Conservation (phyloP, 2,888 invertebrate genomes). For the Copidosoma aretas region DNA sequence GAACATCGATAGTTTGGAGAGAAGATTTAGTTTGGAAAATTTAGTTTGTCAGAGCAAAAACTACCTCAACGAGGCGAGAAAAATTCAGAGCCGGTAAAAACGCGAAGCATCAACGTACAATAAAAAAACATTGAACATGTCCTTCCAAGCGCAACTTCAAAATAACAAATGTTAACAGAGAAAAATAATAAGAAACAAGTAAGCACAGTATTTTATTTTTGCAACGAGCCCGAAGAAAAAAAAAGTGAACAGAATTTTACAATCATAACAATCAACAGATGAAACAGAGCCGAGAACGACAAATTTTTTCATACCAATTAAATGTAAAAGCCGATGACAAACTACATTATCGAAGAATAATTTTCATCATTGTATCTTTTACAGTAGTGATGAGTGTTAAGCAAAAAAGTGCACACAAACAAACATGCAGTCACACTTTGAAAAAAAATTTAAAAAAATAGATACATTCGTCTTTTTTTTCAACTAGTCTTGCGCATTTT, state of each 20-base stretch:
- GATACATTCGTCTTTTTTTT: conserved; percentile 3
- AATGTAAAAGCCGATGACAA: conserved; percentile 30
- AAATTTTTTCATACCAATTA: conserved; percentile 27
- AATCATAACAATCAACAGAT: conserved; percentile 28
- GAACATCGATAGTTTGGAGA: neutral
- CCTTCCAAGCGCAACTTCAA: conserved; percentile 61
- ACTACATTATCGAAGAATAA: conserved; percentile 18
- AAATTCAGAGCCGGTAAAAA: conserved; percentile 30
- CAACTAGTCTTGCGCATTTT: conserved; percentile 28
- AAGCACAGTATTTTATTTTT: conserved; percentile 56
- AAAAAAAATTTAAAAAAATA: no score
- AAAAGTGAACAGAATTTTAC: conserved; percentile 30
- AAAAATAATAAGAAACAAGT: conserved; percentile 30
- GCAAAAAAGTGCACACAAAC: conserved; percentile 2
- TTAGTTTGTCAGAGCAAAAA: conserved; percentile 15
- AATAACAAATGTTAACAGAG: conserved; percentile 56
- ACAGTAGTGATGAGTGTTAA: conserved; percentile 24
- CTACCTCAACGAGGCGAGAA: conserved; percentile 23
- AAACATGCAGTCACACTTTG: neutral
- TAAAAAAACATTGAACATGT: conserved; percentile 60
- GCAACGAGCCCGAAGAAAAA: conserved; percentile 50
- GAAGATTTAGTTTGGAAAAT: neutral
- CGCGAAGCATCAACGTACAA: conserved; percentile 55
- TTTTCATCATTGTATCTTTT: conserved; percentile 19
- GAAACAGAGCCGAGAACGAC: conserved; percentile 38